A percentile compares a stretch with the other conserved stretches of the same genome.
Conservation (phyloP, 2,888 invertebrate species). For the Pinctada fucata region DNA sequence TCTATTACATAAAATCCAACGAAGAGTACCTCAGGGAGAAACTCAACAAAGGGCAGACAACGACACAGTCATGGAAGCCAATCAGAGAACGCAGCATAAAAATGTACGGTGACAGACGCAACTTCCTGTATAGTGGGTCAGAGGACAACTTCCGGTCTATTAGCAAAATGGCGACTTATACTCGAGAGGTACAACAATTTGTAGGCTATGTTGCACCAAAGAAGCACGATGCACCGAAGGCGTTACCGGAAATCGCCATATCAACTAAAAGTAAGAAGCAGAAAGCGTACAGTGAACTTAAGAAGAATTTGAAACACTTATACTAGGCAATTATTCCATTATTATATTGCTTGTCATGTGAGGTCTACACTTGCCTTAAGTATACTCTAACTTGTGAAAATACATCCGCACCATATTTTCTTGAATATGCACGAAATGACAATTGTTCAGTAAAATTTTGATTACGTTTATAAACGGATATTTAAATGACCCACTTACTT, state of each 20-base stretch:
- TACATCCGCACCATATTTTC: too few relatives aligned
- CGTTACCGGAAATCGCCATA: background rate
- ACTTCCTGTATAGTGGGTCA: background rate
- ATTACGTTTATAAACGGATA: too few relatives aligned
- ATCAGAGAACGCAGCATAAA: background rate
- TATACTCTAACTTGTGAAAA: too few relatives aligned
- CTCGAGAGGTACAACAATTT: background rate
- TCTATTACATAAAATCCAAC: background rate
- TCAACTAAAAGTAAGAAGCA: background rate
- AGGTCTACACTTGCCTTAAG: too few relatives aligned
- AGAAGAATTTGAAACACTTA: background rate
- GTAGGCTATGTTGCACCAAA: background rate
- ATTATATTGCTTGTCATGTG: too few relatives aligned
- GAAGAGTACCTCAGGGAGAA: background rate
- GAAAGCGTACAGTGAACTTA: background rate
- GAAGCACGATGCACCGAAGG: background rate
- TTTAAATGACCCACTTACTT: too few relatives aligned
- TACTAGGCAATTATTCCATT: too few relatives aligned
- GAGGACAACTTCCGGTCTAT: background rate
- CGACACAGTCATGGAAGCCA: background rate
- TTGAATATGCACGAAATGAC: too few relatives aligned
- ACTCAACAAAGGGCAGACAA: background rate
- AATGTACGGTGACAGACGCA: background rate
- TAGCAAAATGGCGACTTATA: background rate
- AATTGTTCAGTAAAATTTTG: too few relatives aligned